Evolutionary conservation across 2,113 vertebrate species (phyloP).

Genomic region (Gallinago paraguaiae): DNA sequence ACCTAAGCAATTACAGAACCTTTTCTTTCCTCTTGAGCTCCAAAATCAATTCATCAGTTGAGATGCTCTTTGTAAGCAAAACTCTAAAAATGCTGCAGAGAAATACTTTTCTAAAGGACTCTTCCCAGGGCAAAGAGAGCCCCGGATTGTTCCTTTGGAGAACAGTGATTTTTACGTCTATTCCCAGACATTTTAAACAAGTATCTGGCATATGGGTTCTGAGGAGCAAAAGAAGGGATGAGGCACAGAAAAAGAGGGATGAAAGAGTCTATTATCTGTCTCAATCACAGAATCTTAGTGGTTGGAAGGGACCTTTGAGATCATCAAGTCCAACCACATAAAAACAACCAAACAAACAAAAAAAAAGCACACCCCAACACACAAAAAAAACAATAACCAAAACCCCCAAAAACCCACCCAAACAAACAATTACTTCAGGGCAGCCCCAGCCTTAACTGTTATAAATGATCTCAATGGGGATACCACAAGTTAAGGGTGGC

Average conservation of each 20-base stretch:
- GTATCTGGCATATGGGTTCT: background rate
- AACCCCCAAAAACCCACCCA: too few relatives aligned
- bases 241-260: background rate
- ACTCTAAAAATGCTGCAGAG: background rate
- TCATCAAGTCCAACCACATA: too few relatives aligned
- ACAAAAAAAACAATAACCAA: too few relatives aligned
- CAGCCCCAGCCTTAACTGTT: background rate
- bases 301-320: too few relatives aligned
- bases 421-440: background rate
- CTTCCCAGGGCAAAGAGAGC: background rate
- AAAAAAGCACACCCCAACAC: too few relatives aligned
- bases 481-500: background rate
- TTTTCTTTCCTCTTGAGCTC: background rate
- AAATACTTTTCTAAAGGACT: background rate
- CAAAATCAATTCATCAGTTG: background rate
- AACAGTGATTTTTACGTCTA: background rate
- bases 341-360: too few relatives aligned
- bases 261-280: background rate
- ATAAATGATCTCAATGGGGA: background rate
- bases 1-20: background rate
- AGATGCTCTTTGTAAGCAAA: background rate
- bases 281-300: background rate
- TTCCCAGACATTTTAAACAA: background rate
- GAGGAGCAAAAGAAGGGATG: background rate
- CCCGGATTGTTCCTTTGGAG: background rate